These are phyloP conservation scores for Apogon hyalosoma DNA, from an alignment of 2,797 vertebrate genomes.

Conservation along the genomic window DNA sequence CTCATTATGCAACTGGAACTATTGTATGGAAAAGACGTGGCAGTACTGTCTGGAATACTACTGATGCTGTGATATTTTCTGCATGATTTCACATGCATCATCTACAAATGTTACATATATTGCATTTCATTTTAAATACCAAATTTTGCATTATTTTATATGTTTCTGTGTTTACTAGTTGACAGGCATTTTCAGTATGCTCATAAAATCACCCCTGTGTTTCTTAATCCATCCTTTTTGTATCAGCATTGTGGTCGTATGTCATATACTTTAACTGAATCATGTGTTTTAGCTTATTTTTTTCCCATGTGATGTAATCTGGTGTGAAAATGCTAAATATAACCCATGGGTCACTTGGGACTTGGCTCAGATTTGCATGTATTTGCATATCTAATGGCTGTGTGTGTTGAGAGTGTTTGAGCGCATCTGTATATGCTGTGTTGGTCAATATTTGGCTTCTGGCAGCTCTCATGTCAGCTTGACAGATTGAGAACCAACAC, in stretches of 20 bases:
- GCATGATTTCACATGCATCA: not conserved
- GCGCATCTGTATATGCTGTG: not conserved
- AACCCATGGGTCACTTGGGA: constrained; percentile 27
- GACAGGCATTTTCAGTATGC: not conserved
- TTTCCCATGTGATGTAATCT: constrained; percentile 16
- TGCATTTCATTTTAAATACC: not conserved
- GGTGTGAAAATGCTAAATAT: not conserved
- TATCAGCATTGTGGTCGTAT: not conserved
- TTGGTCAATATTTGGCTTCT: not conserved
- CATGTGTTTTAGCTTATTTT: constrained; percentile 13
- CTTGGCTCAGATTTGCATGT: constrained; percentile 50
- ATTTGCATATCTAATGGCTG: constrained; percentile 48
- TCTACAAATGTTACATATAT: too few species aligned
- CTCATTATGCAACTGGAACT: not conserved
- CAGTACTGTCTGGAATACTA: not conserved
- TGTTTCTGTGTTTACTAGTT: not conserved
- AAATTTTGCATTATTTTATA: not conserved
- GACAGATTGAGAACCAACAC: constrained; percentile 8
- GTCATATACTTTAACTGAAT: not conserved
- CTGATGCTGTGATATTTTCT: not conserved
- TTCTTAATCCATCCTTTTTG: not conserved
- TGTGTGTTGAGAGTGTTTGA: constrained; percentile 7
- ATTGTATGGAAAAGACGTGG: not conserved
- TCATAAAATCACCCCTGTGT: not conserved
- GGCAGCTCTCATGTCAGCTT: constrained; percentile 17